Base-by-base conservation (phyloP, 2,888 invertebrate species). In the Drosophila vallismaia region DNA sequence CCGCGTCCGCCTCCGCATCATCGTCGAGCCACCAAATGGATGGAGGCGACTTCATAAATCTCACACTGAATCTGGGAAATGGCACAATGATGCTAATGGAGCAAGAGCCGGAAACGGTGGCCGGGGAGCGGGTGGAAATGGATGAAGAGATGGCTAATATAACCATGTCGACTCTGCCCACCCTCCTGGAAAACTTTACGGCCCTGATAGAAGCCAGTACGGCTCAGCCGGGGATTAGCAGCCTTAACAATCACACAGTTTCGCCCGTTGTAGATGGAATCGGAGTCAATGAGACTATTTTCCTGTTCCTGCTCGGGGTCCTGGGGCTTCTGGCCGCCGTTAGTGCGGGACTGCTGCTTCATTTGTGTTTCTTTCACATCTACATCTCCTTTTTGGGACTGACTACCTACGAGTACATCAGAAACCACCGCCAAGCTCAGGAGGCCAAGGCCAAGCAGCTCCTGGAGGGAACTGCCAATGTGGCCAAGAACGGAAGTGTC, bases 391-490 rank as follows among this genome's bases (percentile, higher is more conserved):
- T 95, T 78, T 92, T 97, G 83, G 97, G 97, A 1, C 93, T 97
- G 46, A 97, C 97, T 19, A 98, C 97, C 0, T 98, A 97, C 92
- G 97, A 97, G 89, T 97, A 97, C 91, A 96, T 97, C 52, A 88
- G 92, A 50, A 92, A 92, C 71, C 92, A 92, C 85, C 92, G 93
- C 1, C 93, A 93, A 79, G 85, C 86, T 3, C 89, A 89, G 62
- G 90, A 90, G 75, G 84, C 88, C 14, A 90, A 86, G 66, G 79
- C 80, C 12, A 90, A 89, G 28, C 74, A 87, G 58, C 54, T 75
- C 40, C 53, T 75, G 36, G 87, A 81, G 19, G 78, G 71, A 57
- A 77, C 69, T 24, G 44, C 59, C 40, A 53, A n/a, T 9, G 28
- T 40, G 44, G 33, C 64, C 36, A 84, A 83, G 36, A 74, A 67